Evolutionary conservation across 2,113 vertebrate genomes (phyloP), one percentile per base, ranked within the genome.

Genomic region (Macrotis lagotis): DNA sequence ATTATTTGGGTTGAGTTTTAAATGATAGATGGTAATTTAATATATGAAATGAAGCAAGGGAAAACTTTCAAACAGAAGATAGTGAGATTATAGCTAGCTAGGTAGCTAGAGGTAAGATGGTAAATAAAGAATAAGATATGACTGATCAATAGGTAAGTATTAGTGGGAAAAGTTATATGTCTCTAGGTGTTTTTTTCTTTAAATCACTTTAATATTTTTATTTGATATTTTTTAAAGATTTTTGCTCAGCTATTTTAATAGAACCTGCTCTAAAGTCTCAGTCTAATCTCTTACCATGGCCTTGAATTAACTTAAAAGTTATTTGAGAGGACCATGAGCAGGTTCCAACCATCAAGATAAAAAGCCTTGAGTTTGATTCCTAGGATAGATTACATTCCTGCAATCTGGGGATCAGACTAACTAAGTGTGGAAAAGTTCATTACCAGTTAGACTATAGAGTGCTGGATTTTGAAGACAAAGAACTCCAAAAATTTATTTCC

Each of bases 91-190:
- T 3, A 25, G 52, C 24, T 59, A 59, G 28, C 9, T 59, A 59
- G 26, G 16, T 59, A 31, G 26, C 10, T 31, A 31, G 28, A 59
- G 26, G 28, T 59, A 28, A 28, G 26, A 31, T 31, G 55, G 26
- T 28, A 55, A 28, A 28, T 59, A 31, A 49, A 83, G 4, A 44
- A 44, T 83, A 44, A 26, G 44, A 26, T 59, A 11, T 93, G 5
- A 19, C 90, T 59, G 19, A 88, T 88, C 48, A 88, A 48, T 49
- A 90, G 25, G 24, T 83, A 74, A 92, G 90, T 90, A 92, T 95
- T 55, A 90, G n/a, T 44, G 37, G 19, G 16, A 8, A 93, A 94
- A 92, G 10, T 1, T 91, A 91, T 16, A 91, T 93, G 0, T 0
- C 8, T 48, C 50, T 95, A 92, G 92, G 26, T 91, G 31, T 88